A percentile compares a stretch with the other conserved stretches of the same genome.
These are phyloP conservation scores for Pseudotriccus pelzelni DNA, from an alignment of 2,797 vertebrate genomes.

Conservation along the genomic window DNA sequence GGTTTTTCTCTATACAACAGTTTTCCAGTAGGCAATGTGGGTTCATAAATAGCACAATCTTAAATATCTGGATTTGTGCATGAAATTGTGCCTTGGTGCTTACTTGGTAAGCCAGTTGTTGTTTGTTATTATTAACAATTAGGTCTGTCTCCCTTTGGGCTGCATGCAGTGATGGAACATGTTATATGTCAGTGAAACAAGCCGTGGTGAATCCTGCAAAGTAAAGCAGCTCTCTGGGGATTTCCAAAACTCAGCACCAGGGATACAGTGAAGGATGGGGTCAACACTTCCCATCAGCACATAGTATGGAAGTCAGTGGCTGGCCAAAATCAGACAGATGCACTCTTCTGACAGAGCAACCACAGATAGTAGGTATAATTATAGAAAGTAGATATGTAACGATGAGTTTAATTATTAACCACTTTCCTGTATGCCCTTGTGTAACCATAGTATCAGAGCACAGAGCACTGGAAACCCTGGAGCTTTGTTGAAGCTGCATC, in stretches of 20 bases:
- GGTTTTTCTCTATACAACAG: no score
- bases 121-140: not conserved
- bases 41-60: not conserved
- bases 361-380: not conserved
- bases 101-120: not conserved
- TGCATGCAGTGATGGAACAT: not conserved
- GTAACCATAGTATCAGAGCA: not conserved
- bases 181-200: not conserved
- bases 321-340: conserved; percentile 10
- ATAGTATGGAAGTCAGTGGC: not conserved
- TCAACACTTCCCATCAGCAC: conserved; percentile 17
- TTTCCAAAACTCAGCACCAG: conserved; percentile 26
- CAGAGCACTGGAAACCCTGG: not conserved
- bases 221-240: not conserved
- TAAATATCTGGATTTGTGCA: not conserved
- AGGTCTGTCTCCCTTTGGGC: not conserved
- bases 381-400: not conserved
- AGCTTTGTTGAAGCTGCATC: not conserved
- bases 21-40: not conserved
- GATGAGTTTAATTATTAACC: conserved; percentile 27
- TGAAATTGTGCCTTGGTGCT: not conserved
- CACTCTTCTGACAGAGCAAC: not conserved
- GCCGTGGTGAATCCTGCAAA: not conserved
- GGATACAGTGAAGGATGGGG: not conserved
- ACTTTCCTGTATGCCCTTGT: not conserved